Percentiles rank a stretch among this genome's conserved stretches.
Evolutionary conservation across 2,888 invertebrate species (phyloP).

Genomic region (Lysandra bellargus): DNA sequence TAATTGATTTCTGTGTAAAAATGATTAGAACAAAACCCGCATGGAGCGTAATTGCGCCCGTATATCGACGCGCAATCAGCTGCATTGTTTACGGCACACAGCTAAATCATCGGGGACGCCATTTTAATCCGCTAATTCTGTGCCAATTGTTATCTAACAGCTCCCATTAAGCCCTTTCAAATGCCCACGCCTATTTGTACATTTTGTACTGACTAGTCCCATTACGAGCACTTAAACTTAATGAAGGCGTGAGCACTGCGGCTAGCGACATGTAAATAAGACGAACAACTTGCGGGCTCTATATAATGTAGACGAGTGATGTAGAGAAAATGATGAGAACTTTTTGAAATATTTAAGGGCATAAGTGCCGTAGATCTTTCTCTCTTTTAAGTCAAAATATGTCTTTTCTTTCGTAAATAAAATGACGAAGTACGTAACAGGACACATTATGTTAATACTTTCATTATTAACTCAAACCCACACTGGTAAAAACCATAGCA

Average conservation of each 20-base stretch:
- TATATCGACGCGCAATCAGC: conserved; percentile 74
- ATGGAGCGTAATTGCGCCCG: conserved; percentile 78
- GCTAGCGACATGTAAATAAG: neutral
- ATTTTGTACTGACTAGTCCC: neutral
- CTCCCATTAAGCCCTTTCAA: conserved; percentile 15
- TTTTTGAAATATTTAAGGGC: neutral
- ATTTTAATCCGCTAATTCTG: conserved; percentile 20
- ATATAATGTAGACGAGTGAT: neutral
- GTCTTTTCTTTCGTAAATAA: neutral
- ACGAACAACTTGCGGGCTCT: neutral
- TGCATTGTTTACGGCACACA: conserved; percentile 64
- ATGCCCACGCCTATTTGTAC: neutral
- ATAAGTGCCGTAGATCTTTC: neutral
- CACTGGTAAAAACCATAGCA: too few species aligned
- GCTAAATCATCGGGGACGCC: conserved; percentile 62
- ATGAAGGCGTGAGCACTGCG: neutral
- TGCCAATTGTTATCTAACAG: conserved; percentile 27
- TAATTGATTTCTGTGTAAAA: conserved; percentile 31
- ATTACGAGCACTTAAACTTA: neutral
- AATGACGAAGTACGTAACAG: neutral
- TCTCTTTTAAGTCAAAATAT: neutral
- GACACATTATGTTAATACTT: too few species aligned
- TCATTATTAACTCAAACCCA: too few species aligned
- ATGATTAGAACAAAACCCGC: conserved; percentile 70
- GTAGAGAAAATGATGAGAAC: neutral